phyloP scores from a whole-genome alignment of 2,888 invertebrate genomes.

The Globia sparganii region DNA sequence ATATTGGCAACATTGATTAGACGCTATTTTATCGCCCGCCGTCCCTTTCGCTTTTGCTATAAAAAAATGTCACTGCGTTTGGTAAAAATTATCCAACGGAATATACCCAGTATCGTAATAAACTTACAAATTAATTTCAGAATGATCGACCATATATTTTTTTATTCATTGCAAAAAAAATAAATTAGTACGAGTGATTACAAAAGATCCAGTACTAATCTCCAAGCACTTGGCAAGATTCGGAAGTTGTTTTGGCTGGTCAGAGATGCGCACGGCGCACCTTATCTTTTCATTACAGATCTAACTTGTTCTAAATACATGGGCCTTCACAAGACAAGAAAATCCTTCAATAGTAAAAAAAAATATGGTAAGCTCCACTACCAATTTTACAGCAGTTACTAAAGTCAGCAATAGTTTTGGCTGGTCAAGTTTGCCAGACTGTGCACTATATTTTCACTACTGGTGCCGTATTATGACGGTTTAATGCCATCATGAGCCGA shows the following conservation, averaged over 20 bases:
- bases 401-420: neutral
- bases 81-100: too few relatives aligned
- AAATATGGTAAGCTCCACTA: neutral
- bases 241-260: neutral
- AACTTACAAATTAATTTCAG: neutral
- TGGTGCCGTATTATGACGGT: neutral
- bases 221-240: neutral
- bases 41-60: too few relatives aligned
- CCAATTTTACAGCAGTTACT: neutral
- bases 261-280: neutral
- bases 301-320: neutral
- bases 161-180: too few relatives aligned
- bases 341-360: neutral
- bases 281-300: neutral
- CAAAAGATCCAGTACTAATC: neutral
- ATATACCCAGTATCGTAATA: too few relatives aligned
- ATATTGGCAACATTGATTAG: too few relatives aligned
- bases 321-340: neutral
- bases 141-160: neutral
- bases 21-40: too few relatives aligned
- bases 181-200: too few relatives aligned
- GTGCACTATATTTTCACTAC: neutral
- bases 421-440: neutral
- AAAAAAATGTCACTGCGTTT: too few relatives aligned
- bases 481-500: neutral